Conservation (phyloP, 2,888 invertebrate genomes). For the Miltochrista miniata region DNA sequence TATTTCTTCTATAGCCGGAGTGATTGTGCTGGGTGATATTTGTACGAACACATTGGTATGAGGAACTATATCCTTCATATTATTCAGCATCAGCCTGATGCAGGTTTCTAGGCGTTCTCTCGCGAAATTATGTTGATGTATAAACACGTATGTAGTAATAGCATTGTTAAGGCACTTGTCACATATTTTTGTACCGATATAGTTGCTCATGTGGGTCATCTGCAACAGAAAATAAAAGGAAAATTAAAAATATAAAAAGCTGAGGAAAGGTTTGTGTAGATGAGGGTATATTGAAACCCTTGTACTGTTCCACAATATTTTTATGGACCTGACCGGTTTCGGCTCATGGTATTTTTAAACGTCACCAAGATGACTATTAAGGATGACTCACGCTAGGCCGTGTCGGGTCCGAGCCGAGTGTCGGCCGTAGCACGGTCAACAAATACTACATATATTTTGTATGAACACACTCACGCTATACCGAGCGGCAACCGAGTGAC, state of each 20-base stretch:
- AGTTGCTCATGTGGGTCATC: slow-evolving; percentile 56
- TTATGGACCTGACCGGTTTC: too few relatives aligned
- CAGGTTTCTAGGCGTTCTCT: slow-evolving; percentile 61
- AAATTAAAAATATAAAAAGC: slow-evolving; percentile 14
- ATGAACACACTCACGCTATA: too few relatives aligned
- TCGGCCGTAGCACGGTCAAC: too few relatives aligned
- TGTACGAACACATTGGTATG: slow-evolving; percentile 62
- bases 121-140: slow-evolving; percentile 53
- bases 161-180: slow-evolving; percentile 66
- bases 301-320: too few relatives aligned
- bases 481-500: too few relatives aligned
- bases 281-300: too few relatives aligned
- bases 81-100: slow-evolving; percentile 56
- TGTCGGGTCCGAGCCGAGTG: too few relatives aligned
- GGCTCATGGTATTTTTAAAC: too few relatives aligned
- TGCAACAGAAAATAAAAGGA: slow-evolving; percentile 64
- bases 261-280: not conserved
- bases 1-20: slow-evolving; percentile 46
- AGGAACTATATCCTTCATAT: slow-evolving; percentile 42
- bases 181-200: slow-evolving; percentile 70
- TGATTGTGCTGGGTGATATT: slow-evolving; percentile 56
- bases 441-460: too few relatives aligned
- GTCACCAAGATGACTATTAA: too few relatives aligned
- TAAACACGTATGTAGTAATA: slow-evolving; percentile 64
- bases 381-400: too few relatives aligned